Conservation (phyloP, 2,113 vertebrate species). For the Callionymus lyra region DNA sequence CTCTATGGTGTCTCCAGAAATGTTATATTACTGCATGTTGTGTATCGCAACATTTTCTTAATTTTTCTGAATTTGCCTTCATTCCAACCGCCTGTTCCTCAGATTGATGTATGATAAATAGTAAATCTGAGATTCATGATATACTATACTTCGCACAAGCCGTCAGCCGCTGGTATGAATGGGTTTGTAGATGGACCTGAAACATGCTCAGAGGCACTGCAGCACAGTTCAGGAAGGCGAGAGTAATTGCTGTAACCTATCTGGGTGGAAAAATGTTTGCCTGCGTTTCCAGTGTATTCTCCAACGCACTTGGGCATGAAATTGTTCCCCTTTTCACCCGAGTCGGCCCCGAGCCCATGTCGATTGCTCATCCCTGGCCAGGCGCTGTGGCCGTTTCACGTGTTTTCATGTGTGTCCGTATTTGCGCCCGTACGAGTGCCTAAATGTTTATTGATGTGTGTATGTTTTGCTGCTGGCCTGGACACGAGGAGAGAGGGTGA, state of each 20-base stretch:
- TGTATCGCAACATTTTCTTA: too few relatives aligned
- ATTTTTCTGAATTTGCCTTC: too few relatives aligned
- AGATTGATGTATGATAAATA: too few relatives aligned
- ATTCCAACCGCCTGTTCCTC: too few relatives aligned
- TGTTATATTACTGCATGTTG: too few relatives aligned
- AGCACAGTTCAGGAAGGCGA: conserved; percentile 51
- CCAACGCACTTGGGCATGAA: conserved; percentile 56
- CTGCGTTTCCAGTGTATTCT: conserved; percentile 39
- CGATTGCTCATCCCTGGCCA: conserved; percentile 20
- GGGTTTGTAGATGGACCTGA: conserved; percentile 22
- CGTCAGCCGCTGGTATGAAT: background rate
- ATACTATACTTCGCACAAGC: too few relatives aligned
- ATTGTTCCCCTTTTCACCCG: conserved; percentile 51
- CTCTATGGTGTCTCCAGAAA: too few relatives aligned
- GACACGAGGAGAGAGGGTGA: too few relatives aligned
- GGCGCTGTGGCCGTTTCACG: conserved; percentile 21
- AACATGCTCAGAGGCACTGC: conserved; percentile 35
- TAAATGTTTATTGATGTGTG: conserved; percentile 23
- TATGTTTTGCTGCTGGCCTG: conserved; percentile 2
- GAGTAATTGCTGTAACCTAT: conserved; percentile 60
- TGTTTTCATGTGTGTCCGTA: conserved; percentile 11
- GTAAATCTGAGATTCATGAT: too few relatives aligned
- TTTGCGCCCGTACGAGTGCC: conserved; percentile 3
- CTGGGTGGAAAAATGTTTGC: conserved; percentile 61
- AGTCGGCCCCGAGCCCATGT: conserved; percentile 28